These are phyloP conservation scores for Athripsodes cinereus DNA, from an alignment of 2,888 invertebrate genomes.

Conservation along the genomic window DNA sequence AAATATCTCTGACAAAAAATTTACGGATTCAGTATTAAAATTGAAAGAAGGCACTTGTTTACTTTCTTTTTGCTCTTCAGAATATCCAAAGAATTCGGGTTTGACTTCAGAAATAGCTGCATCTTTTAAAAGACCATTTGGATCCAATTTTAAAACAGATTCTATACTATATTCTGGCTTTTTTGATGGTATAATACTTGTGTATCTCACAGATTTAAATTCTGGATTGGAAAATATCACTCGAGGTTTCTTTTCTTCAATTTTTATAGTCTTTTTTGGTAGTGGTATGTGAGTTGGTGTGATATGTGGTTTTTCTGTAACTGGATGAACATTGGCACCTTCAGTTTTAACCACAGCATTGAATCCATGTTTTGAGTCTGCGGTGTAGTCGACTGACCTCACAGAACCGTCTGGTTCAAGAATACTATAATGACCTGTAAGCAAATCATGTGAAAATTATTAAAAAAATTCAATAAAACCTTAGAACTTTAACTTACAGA, in stretches of 20 bases:
- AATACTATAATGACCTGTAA: conserved; percentile 56
- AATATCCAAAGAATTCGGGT: conserved; percentile 13
- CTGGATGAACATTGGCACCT: conserved; percentile 36
- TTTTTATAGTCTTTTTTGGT: not conserved
- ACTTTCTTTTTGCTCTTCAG: conserved; percentile 4
- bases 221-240: conserved; percentile 29
- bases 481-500: too few relatives aligned
- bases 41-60: conserved; percentile 9
- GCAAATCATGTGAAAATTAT: not conserved
- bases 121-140: conserved; percentile 13
- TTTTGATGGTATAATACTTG: conserved; percentile 11
- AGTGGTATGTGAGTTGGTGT: conserved; percentile 2
- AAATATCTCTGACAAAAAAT: not conserved
- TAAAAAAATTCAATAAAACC: not conserved
- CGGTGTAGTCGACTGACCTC: conserved; percentile 55
- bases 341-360: conserved; percentile 52
- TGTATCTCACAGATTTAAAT: conserved; percentile 33
- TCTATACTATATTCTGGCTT: conserved; percentile 4
- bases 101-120: conserved; percentile 9
- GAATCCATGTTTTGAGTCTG: conserved; percentile 52
- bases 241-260: conserved; percentile 15
- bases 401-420: conserved; percentile 61
- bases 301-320: conserved; percentile 16
- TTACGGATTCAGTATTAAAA: conserved; percentile 6
- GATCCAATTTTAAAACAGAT: conserved; percentile 3